Conservation (phyloP, 2,888 invertebrate species). For the Torymus aiolomorphi region DNA sequence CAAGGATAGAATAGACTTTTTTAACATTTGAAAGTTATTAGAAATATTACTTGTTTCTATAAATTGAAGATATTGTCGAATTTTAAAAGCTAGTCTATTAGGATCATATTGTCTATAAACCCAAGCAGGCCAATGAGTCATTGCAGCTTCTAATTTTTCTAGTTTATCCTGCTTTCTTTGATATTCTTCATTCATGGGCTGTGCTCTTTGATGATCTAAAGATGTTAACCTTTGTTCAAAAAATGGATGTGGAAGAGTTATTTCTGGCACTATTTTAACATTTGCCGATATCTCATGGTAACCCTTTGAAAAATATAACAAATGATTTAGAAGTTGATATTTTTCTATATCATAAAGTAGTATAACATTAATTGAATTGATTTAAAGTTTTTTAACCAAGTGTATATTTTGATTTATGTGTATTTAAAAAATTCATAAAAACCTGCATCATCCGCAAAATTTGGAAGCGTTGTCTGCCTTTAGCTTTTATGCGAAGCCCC, state of each 20-base stretch:
- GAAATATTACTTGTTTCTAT: slow-evolving; percentile 67
- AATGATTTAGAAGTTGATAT: background rate
- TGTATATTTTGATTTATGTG: background rate
- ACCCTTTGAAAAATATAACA: slow-evolving; percentile 58
- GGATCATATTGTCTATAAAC: slow-evolving; percentile 82
- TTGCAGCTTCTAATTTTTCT: slow-evolving; percentile 75
- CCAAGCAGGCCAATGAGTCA: slow-evolving; percentile 82
- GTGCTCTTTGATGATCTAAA: slow-evolving; percentile 67
- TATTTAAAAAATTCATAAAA: slow-evolving; percentile 5
- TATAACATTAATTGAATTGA: background rate
- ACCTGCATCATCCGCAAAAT: slow-evolving; percentile 75
- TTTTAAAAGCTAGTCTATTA: slow-evolving; percentile 74
- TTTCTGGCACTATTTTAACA: slow-evolving; percentile 84
- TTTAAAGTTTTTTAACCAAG: background rate
- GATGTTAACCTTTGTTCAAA: slow-evolving; percentile 71
- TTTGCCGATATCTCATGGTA: slow-evolving; percentile 70
- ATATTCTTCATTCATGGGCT: slow-evolving; percentile 60
- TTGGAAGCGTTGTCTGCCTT: slow-evolving; percentile 86
- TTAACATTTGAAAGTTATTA: background rate
- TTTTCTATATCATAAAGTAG: background rate
- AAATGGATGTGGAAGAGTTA: slow-evolving; percentile 79
- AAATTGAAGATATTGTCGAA: slow-evolving; percentile 68
- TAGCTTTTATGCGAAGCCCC: slow-evolving; percentile 83
- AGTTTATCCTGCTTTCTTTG: slow-evolving; percentile 67
- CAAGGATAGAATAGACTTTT: no score